Conservation (phyloP, 1,140 invertebrate species). For the Danaus melanippus region DNA sequence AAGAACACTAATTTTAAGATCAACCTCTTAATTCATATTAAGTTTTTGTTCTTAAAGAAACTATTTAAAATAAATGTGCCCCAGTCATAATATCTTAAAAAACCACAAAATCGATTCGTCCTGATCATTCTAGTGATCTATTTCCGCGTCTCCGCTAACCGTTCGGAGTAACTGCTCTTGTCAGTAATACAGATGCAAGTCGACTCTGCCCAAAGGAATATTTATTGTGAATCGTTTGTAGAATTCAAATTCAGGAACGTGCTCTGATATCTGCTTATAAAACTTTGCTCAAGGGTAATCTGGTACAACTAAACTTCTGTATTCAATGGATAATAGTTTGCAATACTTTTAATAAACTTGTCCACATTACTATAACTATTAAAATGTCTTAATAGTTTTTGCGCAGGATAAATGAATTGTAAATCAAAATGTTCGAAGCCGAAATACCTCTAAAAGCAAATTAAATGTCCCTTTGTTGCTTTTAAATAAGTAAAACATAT, state of each 20-base stretch:
- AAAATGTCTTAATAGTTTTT: too few relatives aligned
- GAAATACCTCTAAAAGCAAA: too few relatives aligned
- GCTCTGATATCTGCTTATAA: constrained; percentile 19
- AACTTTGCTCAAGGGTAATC: constrained; percentile 18
- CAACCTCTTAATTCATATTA: background rate
- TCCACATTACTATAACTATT: too few relatives aligned
- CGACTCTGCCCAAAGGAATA: constrained; percentile 28
- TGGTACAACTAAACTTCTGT: constrained; percentile 2
- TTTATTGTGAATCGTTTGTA: constrained; percentile 19
- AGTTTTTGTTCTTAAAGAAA: background rate
- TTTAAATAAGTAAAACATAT: too few relatives aligned
- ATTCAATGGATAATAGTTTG: too few relatives aligned
- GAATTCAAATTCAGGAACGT: constrained; percentile 28
- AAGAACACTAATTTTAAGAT: too few relatives aligned
- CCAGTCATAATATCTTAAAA: too few relatives aligned
- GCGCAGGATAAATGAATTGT: too few relatives aligned
- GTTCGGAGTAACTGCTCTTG: constrained; percentile 10
- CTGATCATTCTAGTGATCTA: constrained; percentile 8
- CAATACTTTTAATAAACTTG: too few relatives aligned
- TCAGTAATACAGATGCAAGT: constrained; percentile 18
- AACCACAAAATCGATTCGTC: constrained; percentile 5
- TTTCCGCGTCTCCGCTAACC: constrained; percentile 14
- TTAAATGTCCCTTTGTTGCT: too few relatives aligned
- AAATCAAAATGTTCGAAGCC: too few relatives aligned
- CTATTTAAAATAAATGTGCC: too few relatives aligned